These are phyloP conservation scores for Minunthozetes semirufus DNA, from an alignment of 2,888 invertebrate genomes.

Conservation along the genomic window DNA sequence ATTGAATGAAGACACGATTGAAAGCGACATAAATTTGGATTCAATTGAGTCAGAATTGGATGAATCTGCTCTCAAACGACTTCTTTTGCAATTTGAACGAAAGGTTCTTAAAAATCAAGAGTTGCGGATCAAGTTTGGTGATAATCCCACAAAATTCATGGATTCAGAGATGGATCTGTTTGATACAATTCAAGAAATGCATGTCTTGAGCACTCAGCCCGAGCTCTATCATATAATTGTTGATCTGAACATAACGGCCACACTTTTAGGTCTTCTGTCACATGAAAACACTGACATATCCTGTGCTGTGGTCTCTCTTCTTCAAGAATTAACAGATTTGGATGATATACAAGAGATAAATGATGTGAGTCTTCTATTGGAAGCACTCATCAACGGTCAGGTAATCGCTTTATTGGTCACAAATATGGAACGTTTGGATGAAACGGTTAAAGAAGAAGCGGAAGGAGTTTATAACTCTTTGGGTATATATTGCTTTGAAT, in stretches of 20 bases:
- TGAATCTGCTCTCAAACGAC: constrained; percentile 75
- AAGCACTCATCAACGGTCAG: constrained; percentile 79
- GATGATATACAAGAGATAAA: constrained; percentile 89
- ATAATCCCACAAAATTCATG: constrained; percentile 94
- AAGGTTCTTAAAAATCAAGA: constrained; percentile 88
- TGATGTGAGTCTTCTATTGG: constrained; percentile 77
- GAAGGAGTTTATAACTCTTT: constrained; percentile 94
- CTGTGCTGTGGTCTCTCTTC: constrained; percentile 64
- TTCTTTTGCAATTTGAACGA: constrained; percentile 89
- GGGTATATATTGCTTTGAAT: constrained; percentile 51
- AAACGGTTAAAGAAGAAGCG: constrained; percentile 81
- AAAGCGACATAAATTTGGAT: neutral
- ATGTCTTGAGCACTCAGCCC: constrained; percentile 88
- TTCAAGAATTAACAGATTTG: constrained; percentile 88
- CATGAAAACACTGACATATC: constrained; percentile 89
- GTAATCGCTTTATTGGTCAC: constrained; percentile 62
- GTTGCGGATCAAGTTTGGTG: constrained; percentile 96
- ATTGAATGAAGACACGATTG: neutral
- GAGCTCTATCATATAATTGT: constrained; percentile 87
- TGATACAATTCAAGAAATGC: constrained; percentile 78
- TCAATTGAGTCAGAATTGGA: constrained; percentile 57
- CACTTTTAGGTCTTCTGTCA: constrained; percentile 79
- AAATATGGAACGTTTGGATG: constrained; percentile 81
- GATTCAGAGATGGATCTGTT: constrained; percentile 91
- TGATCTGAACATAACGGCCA: constrained; percentile 77